Evolutionary conservation across 2,888 invertebrate genomes (phyloP), one percentile per base, ranked within the genome.

Genomic region (Drosophila conformis): DNA sequence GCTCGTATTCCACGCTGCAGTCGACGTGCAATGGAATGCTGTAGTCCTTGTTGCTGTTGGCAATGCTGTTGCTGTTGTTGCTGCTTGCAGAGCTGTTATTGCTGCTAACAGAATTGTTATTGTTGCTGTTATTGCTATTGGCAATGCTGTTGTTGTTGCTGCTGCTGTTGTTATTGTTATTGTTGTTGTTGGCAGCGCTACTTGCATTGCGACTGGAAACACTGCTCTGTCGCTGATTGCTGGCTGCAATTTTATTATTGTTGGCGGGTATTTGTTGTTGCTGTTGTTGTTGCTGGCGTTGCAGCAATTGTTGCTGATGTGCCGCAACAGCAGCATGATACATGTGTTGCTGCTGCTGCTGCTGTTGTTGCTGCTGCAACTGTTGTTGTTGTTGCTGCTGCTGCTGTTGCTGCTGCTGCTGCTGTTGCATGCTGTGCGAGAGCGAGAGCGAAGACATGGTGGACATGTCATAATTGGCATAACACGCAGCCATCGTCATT

Each of bases 1-100:
- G 94, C 94, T 97, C 97, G 95, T 97, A 97, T 94, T 97, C 97
- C 91, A 97, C 97, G 94, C 97, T 97, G 94, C 97, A 97, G 94
- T 97, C 97, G 93, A 97, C 97, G 94, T 97, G 97, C 93, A 97
- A 94, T 91, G 97, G 97, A 93, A 96, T 95, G 93, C 96, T 96
- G 94, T 96, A 97, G 93, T 97, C 97, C 94, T 97, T 97, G 93
- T 95, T 74, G 71, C 85, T 79, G 92, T 46, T 46, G 46, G 10
- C 53, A 59, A 40, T 65, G 93, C 95, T 71, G 69, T 85, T 80
- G 92, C 87, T 78, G 80, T 4, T 36, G 66, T 25, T 82, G 77
- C 40, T 96, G 68, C n/a, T 60, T 25, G 10, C 53, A 51, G 42
- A 65, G 93, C 95, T 71, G 69, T 85, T 80, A 92, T 15, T n/a